phyloP scores from a whole-genome alignment of 2,113 vertebrate species.

The Pseudorasbora parva region DNA sequence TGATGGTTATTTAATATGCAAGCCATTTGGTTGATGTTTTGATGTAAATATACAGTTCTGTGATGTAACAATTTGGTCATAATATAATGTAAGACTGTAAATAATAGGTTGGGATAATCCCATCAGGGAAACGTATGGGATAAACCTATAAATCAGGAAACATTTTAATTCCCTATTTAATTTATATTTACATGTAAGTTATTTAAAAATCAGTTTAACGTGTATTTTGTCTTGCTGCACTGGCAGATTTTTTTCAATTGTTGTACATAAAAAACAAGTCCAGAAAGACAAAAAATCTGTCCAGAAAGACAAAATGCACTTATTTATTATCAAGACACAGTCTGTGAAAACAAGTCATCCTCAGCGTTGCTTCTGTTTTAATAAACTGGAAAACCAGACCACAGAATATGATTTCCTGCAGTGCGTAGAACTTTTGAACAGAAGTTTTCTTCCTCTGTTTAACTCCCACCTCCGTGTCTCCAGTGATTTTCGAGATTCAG shows the following conservation, averaged over 20 bases:
- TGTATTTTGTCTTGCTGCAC: background rate
- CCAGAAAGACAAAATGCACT: background rate
- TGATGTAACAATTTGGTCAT: background rate
- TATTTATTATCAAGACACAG: background rate
- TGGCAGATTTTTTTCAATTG: background rate
- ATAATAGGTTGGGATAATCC: background rate
- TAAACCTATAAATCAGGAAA: no score
- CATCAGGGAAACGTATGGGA: no score
- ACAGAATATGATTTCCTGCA: background rate
- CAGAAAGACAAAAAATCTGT: background rate
- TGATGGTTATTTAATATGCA: background rate
- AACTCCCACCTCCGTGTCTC: conserved; percentile 25
- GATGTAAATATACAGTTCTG: background rate
- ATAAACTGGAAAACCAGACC: background rate
- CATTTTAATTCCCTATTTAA: background rate
- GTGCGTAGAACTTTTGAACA: background rate
- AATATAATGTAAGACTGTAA: background rate
- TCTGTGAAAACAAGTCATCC: background rate
- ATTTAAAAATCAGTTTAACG: background rate
- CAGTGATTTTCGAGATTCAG: conserved; percentile 61
- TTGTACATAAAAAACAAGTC: no score
- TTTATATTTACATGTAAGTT: no score
- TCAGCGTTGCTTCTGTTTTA: background rate
- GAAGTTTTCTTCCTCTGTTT: background rate
- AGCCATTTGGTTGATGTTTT: background rate